phyloP scores from a whole-genome alignment of 2,113 vertebrate genomes.

The Eupsittula cactorum region DNA sequence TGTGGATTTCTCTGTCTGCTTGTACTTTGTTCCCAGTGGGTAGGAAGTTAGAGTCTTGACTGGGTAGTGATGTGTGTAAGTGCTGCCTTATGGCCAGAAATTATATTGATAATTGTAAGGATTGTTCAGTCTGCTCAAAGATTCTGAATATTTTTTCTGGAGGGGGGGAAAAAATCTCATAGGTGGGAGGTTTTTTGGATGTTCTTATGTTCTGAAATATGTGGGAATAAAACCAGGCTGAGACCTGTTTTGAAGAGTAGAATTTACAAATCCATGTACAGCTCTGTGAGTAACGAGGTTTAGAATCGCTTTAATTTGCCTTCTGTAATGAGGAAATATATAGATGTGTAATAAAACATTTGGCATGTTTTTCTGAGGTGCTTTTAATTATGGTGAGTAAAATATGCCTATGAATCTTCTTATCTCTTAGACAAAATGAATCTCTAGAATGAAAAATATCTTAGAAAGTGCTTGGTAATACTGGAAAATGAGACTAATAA shows the following conservation, averaged over 20 bases:
- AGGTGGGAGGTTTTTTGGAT: not conserved
- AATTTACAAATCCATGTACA: not conserved
- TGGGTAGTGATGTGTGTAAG: not conserved
- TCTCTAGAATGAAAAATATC: not conserved
- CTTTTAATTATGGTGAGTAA: not conserved
- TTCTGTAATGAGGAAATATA: not conserved
- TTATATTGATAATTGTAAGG: not conserved
- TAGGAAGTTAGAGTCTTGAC: not conserved
- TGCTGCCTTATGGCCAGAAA: not conserved
- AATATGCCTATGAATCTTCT: not conserved
- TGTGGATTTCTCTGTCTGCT: not conserved
- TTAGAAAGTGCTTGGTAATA: not conserved
- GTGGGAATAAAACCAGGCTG: not conserved
- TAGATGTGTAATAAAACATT: not conserved
- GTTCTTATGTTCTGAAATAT: not conserved
- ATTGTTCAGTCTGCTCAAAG: not conserved
- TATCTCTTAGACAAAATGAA: not conserved
- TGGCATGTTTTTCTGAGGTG: not conserved
- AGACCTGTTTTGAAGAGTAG: not conserved
- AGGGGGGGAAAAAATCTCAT: not conserved
- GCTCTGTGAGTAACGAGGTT: not conserved
- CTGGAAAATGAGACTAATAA: not conserved
- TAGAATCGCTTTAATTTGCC: conserved; percentile 5
- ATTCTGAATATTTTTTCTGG: not conserved
- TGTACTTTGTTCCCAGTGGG: not conserved